Evolutionary conservation across 2,797 vertebrate species (phyloP), one percentile per base, ranked within the genome.

Genomic region (Distichodus sexfasciatus): DNA sequence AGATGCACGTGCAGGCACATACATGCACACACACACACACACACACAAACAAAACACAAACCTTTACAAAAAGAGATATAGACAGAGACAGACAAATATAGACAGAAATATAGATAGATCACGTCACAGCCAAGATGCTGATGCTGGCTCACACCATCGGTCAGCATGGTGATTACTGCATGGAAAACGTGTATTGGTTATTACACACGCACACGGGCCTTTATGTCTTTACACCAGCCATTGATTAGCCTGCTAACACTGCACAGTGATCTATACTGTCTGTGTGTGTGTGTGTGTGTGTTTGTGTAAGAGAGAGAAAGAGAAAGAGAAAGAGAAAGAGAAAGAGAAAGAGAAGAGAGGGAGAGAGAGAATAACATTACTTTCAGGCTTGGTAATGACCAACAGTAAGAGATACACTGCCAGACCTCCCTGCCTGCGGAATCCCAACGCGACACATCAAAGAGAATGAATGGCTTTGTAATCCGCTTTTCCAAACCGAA

Each of bases 211-310:
- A 87, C 82, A 81, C 84, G 77, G 85, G 69, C 82, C 78, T 51
- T 76, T 62, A 72, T 87, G 86, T 90, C 87, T 86, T 86, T 89
- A 83, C 84, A 79, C 65, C 75, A 64, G 53, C 74, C 86, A 88
- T 90, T 74, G 90, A 91, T 90, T 86, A 75, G 79, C 73, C 72
- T 74, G 47, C 85, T 90, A 88, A 89, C 90, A 88, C 89, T 85
- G 83, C 88, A 85, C 82, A 47, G 82, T 82, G 89, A 90, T 91
- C 89, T 81, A 90, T 91, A 88, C 55, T 41, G 10, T 43, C 31
- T 9, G 35, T 40, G 54, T 21, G 51, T 21, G 53, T 21, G 8
- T 15, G 50, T 14, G 50, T 14, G 46, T 12, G 46, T 19, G 7
- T 36, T 43, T 6, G 28, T 8, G 40, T 44, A 50, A 24, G 47